Evolutionary conservation across 2,888 invertebrate genomes (phyloP).

Genomic region (Habroteleia sp.): DNA sequence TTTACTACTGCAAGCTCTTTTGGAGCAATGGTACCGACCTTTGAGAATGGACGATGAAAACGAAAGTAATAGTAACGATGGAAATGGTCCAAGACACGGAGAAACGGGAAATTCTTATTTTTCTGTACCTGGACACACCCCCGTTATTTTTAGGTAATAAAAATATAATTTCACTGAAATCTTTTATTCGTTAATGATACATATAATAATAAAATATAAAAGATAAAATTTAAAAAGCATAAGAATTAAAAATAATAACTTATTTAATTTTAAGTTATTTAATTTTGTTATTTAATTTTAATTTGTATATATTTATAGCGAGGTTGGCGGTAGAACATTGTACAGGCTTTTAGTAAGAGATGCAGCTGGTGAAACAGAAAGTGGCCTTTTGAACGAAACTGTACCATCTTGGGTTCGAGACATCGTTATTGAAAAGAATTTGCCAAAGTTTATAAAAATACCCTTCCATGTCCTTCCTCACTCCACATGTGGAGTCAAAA

Average conservation of each 20-base stretch:
- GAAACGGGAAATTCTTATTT: constrained; percentile 86
- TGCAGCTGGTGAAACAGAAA: constrained; percentile 96
- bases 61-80: constrained; percentile 84
- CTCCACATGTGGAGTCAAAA: constrained; percentile 86
- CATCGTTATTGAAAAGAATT: constrained; percentile 95
- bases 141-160: constrained; percentile 96
- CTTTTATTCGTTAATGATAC: too few species aligned
- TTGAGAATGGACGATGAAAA: constrained; percentile 87
- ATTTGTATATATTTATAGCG: constrained; percentile 86
- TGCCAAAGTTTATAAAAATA: constrained; percentile 97
- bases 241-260: too few species aligned
- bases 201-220: too few species aligned
- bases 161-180: too few species aligned
- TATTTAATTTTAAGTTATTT: too few species aligned
- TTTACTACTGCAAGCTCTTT: constrained; percentile 93
- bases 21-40: constrained; percentile 96
- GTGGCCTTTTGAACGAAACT: constrained; percentile 93
- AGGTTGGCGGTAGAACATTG: constrained; percentile 96
- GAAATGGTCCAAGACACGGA: constrained; percentile 75
- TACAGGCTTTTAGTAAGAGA: constrained; percentile 94
- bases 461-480: constrained; percentile 98
- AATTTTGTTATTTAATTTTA: too few species aligned
- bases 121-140: constrained; percentile 96
- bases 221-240: too few species aligned
- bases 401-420: constrained; percentile 98